Evolutionary conservation across 2,113 vertebrate species (phyloP).

Genomic region (Gadus chalcogrammus): DNA sequence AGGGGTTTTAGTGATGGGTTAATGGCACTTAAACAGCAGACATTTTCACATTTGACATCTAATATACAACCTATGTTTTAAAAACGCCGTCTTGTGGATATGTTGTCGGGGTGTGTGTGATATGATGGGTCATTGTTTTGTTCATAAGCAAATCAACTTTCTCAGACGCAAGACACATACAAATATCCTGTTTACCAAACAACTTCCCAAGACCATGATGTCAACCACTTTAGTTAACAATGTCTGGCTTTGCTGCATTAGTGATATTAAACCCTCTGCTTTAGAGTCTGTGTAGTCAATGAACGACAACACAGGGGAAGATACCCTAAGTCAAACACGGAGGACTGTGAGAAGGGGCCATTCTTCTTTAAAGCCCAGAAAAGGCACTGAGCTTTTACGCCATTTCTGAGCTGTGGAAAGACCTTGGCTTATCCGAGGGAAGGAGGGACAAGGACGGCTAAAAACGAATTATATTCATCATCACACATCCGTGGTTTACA

Average conservation of each 20-base stretch:
- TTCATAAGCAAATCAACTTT: too few species aligned
- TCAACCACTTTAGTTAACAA: too few species aligned
- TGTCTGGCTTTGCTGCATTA: too few species aligned
- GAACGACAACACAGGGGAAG: conserved; percentile 31
- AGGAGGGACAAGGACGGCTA: conserved; percentile 22
- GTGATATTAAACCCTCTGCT: too few species aligned
- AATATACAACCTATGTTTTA: neutral
- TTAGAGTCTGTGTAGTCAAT: conserved; percentile 12
- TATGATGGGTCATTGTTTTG: too few species aligned
- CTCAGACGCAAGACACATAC: too few species aligned
- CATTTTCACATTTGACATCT: neutral
- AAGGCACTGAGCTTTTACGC: conserved; percentile 10
- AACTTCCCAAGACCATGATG: too few species aligned
- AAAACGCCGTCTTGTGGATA: neutral
- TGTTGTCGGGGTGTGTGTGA: too few species aligned
- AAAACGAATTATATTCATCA: too few species aligned
- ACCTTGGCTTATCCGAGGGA: conserved; percentile 35
- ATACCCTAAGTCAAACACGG: conserved; percentile 35
- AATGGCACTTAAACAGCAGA: neutral
- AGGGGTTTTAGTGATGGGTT: too few species aligned
- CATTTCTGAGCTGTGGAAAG: conserved; percentile 7
- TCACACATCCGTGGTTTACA: too few species aligned
- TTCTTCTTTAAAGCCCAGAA: conserved; percentile 24
- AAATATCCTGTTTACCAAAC: too few species aligned
- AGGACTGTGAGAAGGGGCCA: conserved; percentile 30